These are phyloP conservation scores for Craterocephalus amniculus DNA, from an alignment of 2,797 vertebrate species.

Conservation along the genomic window DNA sequence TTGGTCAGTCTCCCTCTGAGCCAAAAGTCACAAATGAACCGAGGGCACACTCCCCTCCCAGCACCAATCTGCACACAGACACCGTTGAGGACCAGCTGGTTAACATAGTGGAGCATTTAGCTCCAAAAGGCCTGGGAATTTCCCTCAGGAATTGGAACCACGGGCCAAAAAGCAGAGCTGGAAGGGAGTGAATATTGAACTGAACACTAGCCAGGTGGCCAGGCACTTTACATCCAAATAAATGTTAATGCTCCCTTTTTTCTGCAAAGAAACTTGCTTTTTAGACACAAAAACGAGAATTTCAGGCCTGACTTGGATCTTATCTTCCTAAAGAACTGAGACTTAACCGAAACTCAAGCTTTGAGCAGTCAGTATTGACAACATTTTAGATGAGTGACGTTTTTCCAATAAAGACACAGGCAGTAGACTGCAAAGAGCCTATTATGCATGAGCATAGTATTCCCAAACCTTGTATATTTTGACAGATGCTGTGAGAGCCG, in stretches of 20 bases:
- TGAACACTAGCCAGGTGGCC: neutral
- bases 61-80: neutral
- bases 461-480: constrained; percentile 48
- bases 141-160: neutral
- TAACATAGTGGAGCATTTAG: neutral
- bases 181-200: neutral
- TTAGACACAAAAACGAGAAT: neutral
- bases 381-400: too few species aligned
- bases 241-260: neutral
- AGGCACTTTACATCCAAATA: neutral
- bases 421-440: constrained; percentile 23
- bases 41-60: neutral
- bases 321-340: neutral
- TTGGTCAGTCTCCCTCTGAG: neutral
- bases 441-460: constrained; percentile 32
- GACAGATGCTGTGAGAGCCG: constrained; percentile 59
- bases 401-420: too few species aligned
- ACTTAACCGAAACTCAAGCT: neutral
- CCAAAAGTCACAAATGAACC: neutral
- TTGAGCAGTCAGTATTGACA: neutral
- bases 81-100: neutral
- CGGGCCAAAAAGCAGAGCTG: neutral
- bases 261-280: neutral
- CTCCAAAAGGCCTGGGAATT: neutral
- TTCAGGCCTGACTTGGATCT: neutral